Percentiles rank a stretch among this genome's conserved stretches.
Conservation (phyloP, 2,797 vertebrate genomes). For the Esox masquinongy region DNA sequence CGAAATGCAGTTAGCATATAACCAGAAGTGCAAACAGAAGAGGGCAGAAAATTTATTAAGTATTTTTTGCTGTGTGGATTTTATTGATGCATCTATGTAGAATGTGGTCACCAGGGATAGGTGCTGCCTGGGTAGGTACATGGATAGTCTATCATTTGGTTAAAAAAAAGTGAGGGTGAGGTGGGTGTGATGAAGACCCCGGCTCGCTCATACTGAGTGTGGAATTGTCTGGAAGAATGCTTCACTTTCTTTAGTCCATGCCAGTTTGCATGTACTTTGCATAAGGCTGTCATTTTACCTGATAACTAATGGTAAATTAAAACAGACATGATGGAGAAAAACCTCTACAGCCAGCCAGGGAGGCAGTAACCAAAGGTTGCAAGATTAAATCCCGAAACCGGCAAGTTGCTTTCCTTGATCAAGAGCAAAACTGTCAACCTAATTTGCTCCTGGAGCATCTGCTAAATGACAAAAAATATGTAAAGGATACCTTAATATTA, state of each 20-base stretch:
- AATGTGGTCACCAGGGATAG: neutral
- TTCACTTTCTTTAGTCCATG: neutral
- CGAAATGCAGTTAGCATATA: too few species aligned
- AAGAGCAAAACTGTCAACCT: too few species aligned
- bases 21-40: too few species aligned
- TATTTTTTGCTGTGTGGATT: too few species aligned
- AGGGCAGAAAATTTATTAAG: too few species aligned
- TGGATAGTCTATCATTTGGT: neutral
- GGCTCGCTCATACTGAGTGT: neutral
- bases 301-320: neutral
- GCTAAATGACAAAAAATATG: too few species aligned
- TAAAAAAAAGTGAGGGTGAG: neutral
- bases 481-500: too few species aligned
- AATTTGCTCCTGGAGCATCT: too few species aligned
- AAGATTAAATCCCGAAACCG: too few species aligned
- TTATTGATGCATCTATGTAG: neutral
- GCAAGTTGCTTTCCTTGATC: too few species aligned
- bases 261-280: neutral
- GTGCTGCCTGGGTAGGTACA: neutral
- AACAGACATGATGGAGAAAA: neutral
- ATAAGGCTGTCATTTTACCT: neutral
- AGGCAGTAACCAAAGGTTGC: too few species aligned
- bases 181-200: neutral
- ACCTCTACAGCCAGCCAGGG: too few species aligned
- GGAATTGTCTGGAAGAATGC: neutral